Evolutionary conservation across 2,113 vertebrate genomes (phyloP).

Genomic region (Piprites chloris): DNA sequence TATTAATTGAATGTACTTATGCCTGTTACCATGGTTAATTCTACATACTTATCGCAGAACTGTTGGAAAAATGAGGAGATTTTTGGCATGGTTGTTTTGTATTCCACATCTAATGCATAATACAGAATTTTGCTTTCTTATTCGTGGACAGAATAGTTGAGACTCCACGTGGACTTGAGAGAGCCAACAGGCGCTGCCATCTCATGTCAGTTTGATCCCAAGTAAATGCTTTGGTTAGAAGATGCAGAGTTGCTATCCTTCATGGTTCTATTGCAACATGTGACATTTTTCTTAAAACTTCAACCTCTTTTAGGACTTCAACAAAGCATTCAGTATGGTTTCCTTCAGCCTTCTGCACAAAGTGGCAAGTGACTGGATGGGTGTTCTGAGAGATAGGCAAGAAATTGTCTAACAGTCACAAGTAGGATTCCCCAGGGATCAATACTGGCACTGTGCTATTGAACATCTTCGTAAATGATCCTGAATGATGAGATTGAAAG

Average conservation of each 20-base stretch:
- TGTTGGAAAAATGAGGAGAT: neutral
- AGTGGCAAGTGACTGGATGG: neutral
- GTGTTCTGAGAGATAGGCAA: neutral
- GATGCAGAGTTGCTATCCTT: neutral
- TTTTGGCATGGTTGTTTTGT: neutral
- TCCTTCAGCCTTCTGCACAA: neutral
- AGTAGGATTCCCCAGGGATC: neutral
- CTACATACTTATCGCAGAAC: neutral
- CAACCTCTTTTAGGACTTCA: neutral
- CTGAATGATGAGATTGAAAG: neutral
- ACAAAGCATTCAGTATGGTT: neutral
- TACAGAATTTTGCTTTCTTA: neutral
- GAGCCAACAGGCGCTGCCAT: neutral
- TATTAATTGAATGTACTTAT: neutral
- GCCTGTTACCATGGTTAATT: slow-evolving; percentile 29
- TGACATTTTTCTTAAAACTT: neutral
- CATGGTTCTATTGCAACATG: rapidly evolving
- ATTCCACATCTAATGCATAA: neutral
- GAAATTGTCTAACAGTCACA: neutral
- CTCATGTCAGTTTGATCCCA: neutral
- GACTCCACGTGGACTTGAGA: neutral
- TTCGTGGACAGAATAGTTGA: neutral
- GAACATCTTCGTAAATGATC: neutral
- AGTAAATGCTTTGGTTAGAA: neutral
- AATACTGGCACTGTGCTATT: neutral